Evolutionary conservation across 64 coral and sea anemone species (phyloP).

Genomic region (Pocillopora damicornis): DNA sequence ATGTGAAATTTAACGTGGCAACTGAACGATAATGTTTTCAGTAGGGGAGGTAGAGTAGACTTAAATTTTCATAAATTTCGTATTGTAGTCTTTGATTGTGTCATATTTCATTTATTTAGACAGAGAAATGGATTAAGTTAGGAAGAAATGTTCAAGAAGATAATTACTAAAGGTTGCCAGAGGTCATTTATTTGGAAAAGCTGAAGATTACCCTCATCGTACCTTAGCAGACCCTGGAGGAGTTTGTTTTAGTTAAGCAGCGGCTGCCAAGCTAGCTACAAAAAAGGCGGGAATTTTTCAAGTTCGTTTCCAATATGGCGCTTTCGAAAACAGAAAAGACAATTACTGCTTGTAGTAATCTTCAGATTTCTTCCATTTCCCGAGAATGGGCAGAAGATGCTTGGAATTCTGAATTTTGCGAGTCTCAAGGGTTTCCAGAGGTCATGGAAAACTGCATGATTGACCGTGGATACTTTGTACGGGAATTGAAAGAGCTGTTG

Average conservation of each 20-base stretch:
- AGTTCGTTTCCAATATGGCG: conserved; percentile 45
- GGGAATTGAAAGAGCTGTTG: conserved; percentile 37
- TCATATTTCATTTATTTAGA: no score
- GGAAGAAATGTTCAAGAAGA: no score
- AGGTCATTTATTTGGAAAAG: no score
- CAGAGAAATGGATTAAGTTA: background rate
- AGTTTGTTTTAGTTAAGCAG: background rate
- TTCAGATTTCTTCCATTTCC: conserved; percentile 56
- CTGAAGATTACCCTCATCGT: no score
- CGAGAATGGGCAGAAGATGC: conserved; percentile 73
- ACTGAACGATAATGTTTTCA: background rate
- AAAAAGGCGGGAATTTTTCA: conserved; percentile 76
- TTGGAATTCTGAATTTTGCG: conserved; percentile 90
- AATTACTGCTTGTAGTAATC: conserved; percentile 49
- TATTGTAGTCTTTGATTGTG: background rate
- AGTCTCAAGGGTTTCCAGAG: conserved; percentile 67
- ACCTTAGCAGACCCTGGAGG: background rate
- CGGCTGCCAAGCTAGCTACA: conserved; percentile 45
- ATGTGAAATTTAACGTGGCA: conserved; percentile 43
- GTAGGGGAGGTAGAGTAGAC: conserved; percentile 9
- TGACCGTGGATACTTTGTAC: background rate
- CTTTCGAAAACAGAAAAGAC: conserved; percentile 24
- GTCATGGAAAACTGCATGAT: conserved; percentile 44
- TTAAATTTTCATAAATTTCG: background rate
- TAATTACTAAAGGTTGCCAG: no score